Conservation (phyloP, 64 coral and sea anemone genomes). For the Cladopsammia gracilis region DNA sequence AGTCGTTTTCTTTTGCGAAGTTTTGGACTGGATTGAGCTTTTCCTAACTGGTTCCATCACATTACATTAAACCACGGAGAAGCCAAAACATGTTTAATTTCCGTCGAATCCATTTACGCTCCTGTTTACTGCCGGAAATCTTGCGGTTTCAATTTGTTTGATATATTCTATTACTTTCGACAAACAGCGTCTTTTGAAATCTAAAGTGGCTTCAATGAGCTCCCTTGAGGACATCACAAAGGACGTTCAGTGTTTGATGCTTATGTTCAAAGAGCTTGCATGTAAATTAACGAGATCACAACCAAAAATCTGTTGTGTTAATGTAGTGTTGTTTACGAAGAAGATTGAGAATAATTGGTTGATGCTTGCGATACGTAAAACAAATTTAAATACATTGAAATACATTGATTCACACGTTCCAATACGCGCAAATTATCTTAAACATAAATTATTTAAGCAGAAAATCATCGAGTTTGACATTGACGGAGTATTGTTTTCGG, state of each 20-base stretch:
- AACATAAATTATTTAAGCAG: too few species aligned
- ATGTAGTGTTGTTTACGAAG: not conserved
- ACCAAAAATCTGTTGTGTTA: constrained; percentile 3
- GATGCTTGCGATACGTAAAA: not conserved
- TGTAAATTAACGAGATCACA: not conserved
- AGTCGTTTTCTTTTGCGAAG: not conserved
- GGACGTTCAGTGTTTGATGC: not conserved
- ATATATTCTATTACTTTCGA: not conserved
- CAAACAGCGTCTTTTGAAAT: not conserved
- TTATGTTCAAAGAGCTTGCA: not conserved
- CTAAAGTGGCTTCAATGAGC: not conserved
- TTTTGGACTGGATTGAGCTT: not conserved
- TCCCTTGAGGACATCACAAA: constrained; percentile 12
- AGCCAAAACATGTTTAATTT: not conserved
- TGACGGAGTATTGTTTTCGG: too few species aligned
- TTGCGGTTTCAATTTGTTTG: not conserved
- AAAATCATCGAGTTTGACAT: too few species aligned
- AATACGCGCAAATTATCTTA: too few species aligned
- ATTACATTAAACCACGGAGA: not conserved
- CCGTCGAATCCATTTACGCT: too few species aligned
- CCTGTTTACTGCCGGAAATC: not conserved
- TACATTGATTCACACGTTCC: too few species aligned
- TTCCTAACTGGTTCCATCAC: not conserved
- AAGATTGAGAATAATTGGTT: not conserved
- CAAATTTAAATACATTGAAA: not conserved